Base-by-base conservation (phyloP, 2,888 invertebrate species). In the Elegia similella region DNA sequence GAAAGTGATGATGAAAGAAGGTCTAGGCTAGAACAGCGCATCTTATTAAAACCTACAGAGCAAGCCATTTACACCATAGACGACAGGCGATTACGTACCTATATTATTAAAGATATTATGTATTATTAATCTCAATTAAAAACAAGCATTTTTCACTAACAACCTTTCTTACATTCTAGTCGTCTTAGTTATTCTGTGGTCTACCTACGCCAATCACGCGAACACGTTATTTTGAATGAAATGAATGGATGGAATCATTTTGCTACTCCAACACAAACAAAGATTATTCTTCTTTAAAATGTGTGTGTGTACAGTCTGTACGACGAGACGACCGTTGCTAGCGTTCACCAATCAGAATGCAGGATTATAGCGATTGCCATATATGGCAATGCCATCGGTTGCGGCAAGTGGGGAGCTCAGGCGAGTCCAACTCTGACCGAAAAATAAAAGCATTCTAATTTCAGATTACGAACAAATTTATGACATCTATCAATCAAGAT, bases 301-400 rank as follows among this genome's bases (percentile, higher is more conserved):
- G 23, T 69, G 80, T 76, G 80, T 73, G 73, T 66, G 71, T 70
- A 67, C 64, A 79, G 75, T 87, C 76, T 73, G 71, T 77, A 87
- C 85, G 81, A 84, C 80, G 86, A 92, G 81, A 84, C 80, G 86
- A 92, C 91, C 91, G 92, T 91, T 87, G 86, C 73, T 70, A 65
- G 70, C 70, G 80, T 88, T 76, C 64, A 89, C 95, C 95, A 95
- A 95, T 95, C 92, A 90, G 83, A 86, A 80, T 71, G 76, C 92
- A 78, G 87, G 80, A 92, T 93, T 93, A 93, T 93, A 94, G 94
- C 93, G 94, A 95, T 95, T 94, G 93, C 95, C 95, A 94, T 95
- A 95, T 95, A 95, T 94, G 95, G 95, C 94, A 94, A 94, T 93
- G 92, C 93, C 93, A 93, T 92, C 93, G 92, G 92, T 92, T 83